Conservation (phyloP, 2,113 vertebrate genomes). For the Porphyrio hochstetteri region DNA sequence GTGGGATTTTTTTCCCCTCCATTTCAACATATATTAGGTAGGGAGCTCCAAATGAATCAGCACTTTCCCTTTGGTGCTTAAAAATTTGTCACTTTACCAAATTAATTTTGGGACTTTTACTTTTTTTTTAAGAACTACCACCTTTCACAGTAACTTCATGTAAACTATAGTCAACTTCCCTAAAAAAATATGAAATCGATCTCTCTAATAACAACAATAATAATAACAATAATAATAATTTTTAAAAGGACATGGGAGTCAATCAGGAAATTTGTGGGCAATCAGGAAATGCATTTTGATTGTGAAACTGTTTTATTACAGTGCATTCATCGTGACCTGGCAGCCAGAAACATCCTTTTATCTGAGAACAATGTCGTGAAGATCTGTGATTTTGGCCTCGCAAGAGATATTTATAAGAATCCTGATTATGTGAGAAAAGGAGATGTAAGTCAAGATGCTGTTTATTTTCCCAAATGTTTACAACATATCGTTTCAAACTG, state of each 20-base stretch:
- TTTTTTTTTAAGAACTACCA: background rate
- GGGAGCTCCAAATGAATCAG: background rate
- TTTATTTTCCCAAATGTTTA: conserved; percentile 22
- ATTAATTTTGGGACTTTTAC: background rate
- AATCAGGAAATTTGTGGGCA: conserved; percentile 48
- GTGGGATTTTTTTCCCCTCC: background rate
- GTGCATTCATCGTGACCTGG: conserved; percentile 96
- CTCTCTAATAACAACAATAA: background rate
- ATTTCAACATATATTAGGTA: background rate
- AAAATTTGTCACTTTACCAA: background rate
- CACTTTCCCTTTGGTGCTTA: background rate
- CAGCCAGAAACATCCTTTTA: conserved; percentile 92
- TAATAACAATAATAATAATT: background rate
- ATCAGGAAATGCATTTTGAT: conserved; percentile 65
- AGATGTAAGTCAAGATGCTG: conserved; percentile 83
- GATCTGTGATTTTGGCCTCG: conserved; percentile 96
- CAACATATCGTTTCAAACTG: background rate
- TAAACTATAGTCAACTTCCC: background rate
- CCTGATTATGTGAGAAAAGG: conserved; percentile 94
- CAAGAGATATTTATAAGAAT: conserved; percentile 95
- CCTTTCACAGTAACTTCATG: background rate
- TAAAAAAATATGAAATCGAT: background rate
- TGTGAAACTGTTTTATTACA: conserved; percentile 70
- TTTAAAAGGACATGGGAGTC: conserved; percentile 6
- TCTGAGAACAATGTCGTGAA: conserved; percentile 96